Evolutionary conservation across 2,888 invertebrate species (phyloP).

Genomic region (Pristionchus maxplancki): DNA sequence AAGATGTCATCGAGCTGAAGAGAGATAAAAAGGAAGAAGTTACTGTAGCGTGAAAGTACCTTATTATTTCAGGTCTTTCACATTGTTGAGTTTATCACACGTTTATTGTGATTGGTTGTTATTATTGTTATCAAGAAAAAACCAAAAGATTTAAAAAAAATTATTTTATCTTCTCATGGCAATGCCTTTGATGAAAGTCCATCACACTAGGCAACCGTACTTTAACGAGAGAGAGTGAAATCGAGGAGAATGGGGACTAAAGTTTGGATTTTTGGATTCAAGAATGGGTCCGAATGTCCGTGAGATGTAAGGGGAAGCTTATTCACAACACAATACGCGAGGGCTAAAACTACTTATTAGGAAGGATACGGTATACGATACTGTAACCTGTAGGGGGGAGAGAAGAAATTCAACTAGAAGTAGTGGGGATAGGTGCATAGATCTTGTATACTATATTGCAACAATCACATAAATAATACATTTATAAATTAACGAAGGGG

Average conservation of each 20-base stretch:
- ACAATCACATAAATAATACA: slow-evolving; percentile 25
- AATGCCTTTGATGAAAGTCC: background rate
- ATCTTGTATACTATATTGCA: slow-evolving; percentile 35
- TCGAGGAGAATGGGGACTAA: slow-evolving; percentile 10
- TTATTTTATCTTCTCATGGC: slow-evolving; percentile 8
- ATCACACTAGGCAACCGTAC: slow-evolving; percentile 37
- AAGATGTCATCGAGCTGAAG: slow-evolving; percentile 3
- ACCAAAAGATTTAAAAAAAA: background rate
- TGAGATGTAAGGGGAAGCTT: background rate
- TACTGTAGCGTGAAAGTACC: background rate
- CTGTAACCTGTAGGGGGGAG: slow-evolving; percentile 14
- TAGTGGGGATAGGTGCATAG: background rate
- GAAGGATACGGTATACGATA: slow-evolving; percentile 4
- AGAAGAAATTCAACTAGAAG: background rate
- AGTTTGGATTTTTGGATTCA: slow-evolving; percentile 30
- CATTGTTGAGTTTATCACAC: background rate
- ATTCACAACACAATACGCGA: slow-evolving; percentile 32
- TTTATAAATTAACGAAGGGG: slow-evolving; percentile 32
- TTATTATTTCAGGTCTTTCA: background rate
- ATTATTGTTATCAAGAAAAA: too few relatives aligned
- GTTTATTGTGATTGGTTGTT: background rate
- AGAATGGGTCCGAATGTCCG: slow-evolving; percentile 21
- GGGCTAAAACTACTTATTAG: slow-evolving; percentile 37
- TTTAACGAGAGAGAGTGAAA: slow-evolving; percentile 34
- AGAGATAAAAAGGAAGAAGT: slow-evolving; percentile 30